Evolutionary conservation across 2,888 invertebrate species (phyloP).

Genomic region (Ecliptopera silaceata): DNA sequence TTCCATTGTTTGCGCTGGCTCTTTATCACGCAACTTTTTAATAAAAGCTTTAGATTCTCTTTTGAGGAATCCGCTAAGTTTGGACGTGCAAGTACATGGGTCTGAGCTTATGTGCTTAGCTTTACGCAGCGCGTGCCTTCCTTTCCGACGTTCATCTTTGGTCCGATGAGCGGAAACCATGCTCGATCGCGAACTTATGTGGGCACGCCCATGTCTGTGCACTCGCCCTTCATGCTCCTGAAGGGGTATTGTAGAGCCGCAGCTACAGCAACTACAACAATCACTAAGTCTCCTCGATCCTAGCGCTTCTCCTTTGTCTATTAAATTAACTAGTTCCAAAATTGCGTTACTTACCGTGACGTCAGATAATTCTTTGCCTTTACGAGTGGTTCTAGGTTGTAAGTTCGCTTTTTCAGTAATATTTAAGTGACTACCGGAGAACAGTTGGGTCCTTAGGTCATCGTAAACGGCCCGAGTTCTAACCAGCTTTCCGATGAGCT

Average conservation of each 20-base stretch:
- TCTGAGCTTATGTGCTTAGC: slow-evolving; percentile 57
- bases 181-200: slow-evolving; percentile 39
- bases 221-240: slow-evolving; percentile 29
- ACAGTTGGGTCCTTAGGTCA: slow-evolving; percentile 51
- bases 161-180: slow-evolving; percentile 34
- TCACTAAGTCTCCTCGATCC: slow-evolving; percentile 45
- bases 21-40: slow-evolving; percentile 32
- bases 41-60: slow-evolving; percentile 14
- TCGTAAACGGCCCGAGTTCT: slow-evolving; percentile 62
- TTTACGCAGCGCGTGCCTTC: slow-evolving; percentile 25
- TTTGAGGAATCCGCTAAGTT: slow-evolving; percentile 36
- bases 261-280: slow-evolving; percentile 61
- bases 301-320: slow-evolving; percentile 50
- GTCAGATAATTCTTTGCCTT: slow-evolving; percentile 33
- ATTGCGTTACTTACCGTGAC: slow-evolving; percentile 44
- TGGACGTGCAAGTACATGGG: slow-evolving; percentile 55
- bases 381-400: slow-evolving; percentile 23
- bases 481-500: slow-evolving; percentile 54
- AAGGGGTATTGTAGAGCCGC: slow-evolving; percentile 41
- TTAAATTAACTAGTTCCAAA: slow-evolving; percentile 48
- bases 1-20: slow-evolving; percentile 21
- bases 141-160: slow-evolving; percentile 32
- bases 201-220: slow-evolving; percentile 35
- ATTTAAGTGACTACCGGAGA: slow-evolving; percentile 48
- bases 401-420: slow-evolving; percentile 42